Evolutionary conservation across 2,888 invertebrate genomes (phyloP).

Genomic region (Orchestes rusci): DNA sequence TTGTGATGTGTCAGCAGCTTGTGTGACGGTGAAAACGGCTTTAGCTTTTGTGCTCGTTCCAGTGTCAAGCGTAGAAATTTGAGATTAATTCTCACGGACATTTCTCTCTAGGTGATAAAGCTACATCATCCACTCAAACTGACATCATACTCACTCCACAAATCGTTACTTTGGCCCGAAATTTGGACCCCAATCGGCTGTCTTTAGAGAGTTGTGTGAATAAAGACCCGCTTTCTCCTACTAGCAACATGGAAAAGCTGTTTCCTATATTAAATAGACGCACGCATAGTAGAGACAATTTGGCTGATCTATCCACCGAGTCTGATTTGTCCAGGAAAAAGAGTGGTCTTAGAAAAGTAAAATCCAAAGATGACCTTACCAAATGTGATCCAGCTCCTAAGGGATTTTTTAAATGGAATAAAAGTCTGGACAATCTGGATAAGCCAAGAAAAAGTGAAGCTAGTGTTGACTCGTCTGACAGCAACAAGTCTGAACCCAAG

Average conservation of each 20-base stretch:
- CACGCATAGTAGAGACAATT: slow-evolving; percentile 16
- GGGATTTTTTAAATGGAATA: slow-evolving; percentile 5
- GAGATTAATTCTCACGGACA: no score
- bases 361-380: slow-evolving; percentile 9
- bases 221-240: background rate
- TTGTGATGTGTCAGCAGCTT: no score
- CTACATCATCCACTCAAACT: slow-evolving; percentile 18
- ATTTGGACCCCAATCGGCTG: slow-evolving; percentile 15
- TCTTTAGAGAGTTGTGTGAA: slow-evolving; percentile 9
- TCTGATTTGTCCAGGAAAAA: slow-evolving; percentile 3
- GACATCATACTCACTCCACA: slow-evolving; percentile 23
- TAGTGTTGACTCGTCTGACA: slow-evolving; percentile 14
- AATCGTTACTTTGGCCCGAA: slow-evolving; percentile 15
- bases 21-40: no score
- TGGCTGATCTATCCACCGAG: slow-evolving; percentile 2
- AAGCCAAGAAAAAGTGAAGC: slow-evolving; percentile 19
- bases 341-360: slow-evolving; percentile 8
- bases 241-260: slow-evolving; percentile 19
- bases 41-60: slow-evolving; percentile 15
- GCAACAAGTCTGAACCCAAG: slow-evolving; percentile 20
- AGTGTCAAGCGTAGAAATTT: no score
- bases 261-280: slow-evolving; percentile 17
- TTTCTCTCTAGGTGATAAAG: slow-evolving; percentile 22
- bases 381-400: background rate
- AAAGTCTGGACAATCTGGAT: slow-evolving; percentile 9